A percentile compares a stretch with the other conserved stretches of the same genome.
Evolutionary conservation across 1,140 invertebrate species (phyloP).

Genomic region (Drepana arcuata): DNA sequence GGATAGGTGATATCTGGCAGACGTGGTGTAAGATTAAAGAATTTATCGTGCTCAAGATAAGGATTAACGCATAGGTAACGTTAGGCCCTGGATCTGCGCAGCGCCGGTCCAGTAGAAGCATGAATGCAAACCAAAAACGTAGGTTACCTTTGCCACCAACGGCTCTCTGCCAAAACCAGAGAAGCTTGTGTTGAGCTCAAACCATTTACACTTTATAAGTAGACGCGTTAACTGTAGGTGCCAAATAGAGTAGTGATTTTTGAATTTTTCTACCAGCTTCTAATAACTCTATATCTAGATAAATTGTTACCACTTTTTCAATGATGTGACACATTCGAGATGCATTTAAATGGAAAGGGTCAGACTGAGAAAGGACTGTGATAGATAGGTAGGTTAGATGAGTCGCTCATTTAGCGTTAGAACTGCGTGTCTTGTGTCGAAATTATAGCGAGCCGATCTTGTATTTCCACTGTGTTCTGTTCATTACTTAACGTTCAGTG

Average conservation of each 20-base stretch:
- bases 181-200: too few relatives aligned
- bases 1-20: conserved; percentile 59
- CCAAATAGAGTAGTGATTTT: conserved; percentile 62
- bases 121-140: conserved; percentile 65
- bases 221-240: too few relatives aligned
- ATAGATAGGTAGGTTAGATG: conserved; percentile 66
- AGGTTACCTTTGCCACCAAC: conserved; percentile 68
- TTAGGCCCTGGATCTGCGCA: conserved; percentile 21
- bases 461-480: too few relatives aligned
- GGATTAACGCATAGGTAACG: conserved; percentile 32
- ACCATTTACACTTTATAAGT: too few relatives aligned
- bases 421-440: conserved; percentile 42
- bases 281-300: conserved; percentile 52
- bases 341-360: conserved; percentile 66
- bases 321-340: conserved; percentile 56
- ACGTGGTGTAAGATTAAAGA: conserved; percentile 27
- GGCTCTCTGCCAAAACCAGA: too few relatives aligned
- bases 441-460: conserved; percentile 39
- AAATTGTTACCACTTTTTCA: conserved; percentile 67
- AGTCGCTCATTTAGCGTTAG: conserved; percentile 66
- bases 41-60: conserved; percentile 55
- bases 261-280: conserved; percentile 46
- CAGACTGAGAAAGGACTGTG: conserved; percentile 71
- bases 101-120: conserved; percentile 21
- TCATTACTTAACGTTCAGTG: too few relatives aligned